Base-by-base conservation (phyloP, 2,888 invertebrate species). In the Mallateleia sp. region DNA sequence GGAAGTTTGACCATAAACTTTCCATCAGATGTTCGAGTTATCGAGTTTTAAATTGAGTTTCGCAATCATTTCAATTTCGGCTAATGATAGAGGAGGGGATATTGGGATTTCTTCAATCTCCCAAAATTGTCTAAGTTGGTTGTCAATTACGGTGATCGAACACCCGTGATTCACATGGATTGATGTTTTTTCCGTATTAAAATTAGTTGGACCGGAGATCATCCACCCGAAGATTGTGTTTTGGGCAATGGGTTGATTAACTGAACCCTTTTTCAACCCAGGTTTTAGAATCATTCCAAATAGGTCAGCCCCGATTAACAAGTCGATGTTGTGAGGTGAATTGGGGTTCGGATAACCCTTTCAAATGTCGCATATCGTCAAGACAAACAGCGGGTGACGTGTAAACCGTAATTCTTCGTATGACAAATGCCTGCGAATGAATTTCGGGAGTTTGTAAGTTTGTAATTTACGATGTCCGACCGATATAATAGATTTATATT, bases 171-270 rank as follows among this genome's bases (percentile, higher is more conserved):
- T 28, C 4, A 28, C 28, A 6, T 6, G 4, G 8, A 28, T 8
- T 28, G 8, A 6, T 6, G 4, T 28, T 4, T 8, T 8, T 8
- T 28, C 28, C 5, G 28, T 28, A 6, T 28, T 28, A 6, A 6
- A 8, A 6, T 28, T 28, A 28, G 56, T 3, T 5, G 60, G 74
- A 8, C 74, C 74, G 3, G 74, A 74, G 20, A 74, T 20, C 6
- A 74, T 60, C 74, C 74, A 60, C 9, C 74, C 74, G 20, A 74
- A 74, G 8, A 58, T 38, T 3, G 75, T 64, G 4, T 47, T 50
- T 54, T 77, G 75, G 2, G 75, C 75, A 14, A 74, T 34, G 1
- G 60, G 47, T 18, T 25, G 24, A 4, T 42, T 42, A 15, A 9
- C 8, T 9, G 15, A 34, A 3, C 8, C 20, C 5, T 14, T 9